Percentiles rank a stretch among this genome's conserved stretches.
Evolutionary conservation across 1,140 invertebrate species (phyloP).

Genomic region (Neomicropteryx cornuta): DNA sequence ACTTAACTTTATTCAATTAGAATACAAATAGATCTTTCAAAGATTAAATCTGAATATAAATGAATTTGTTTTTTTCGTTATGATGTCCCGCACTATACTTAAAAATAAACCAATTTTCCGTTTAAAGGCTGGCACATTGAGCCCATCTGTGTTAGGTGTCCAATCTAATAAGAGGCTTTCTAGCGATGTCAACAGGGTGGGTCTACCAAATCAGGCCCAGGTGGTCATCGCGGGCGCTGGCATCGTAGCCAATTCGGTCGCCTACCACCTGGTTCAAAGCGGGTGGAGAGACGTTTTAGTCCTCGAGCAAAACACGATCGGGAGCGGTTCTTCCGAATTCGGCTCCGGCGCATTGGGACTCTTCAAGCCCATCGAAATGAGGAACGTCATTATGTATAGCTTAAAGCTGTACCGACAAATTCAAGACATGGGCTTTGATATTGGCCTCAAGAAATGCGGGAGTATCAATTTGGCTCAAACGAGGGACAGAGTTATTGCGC

Average conservation of each 20-base stretch:
- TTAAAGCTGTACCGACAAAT: conserved; percentile 50
- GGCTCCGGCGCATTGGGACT: conserved; percentile 53
- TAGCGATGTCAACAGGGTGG: no score
- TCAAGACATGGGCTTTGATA: conserved; percentile 48
- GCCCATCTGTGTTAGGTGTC: no score
- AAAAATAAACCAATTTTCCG: no score
- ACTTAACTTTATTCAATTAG: no score
- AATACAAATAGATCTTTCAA: no score
- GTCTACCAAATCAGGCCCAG: conserved; percentile 36
- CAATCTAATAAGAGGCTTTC: no score
- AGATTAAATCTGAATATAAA: no score
- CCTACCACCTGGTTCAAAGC: conserved; percentile 51
- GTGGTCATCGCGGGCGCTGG: conserved; percentile 59
- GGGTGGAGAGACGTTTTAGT: conserved; percentile 55
- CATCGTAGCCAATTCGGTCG: conserved; percentile 53
- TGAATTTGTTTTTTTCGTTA: no score
- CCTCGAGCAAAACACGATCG: conserved; percentile 53
- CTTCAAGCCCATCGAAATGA: conserved; percentile 46
- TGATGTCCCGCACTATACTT: no score
- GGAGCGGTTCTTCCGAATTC: conserved; percentile 55
- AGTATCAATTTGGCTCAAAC: conserved; percentile 62
- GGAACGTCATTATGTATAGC: conserved; percentile 48
- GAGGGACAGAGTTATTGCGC: conserved; percentile 54
- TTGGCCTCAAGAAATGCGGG: conserved; percentile 53
- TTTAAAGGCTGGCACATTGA: no score